These are phyloP conservation scores for Spheniscus mendiculus DNA, from an alignment of 2,113 vertebrate species.

Conservation along the genomic window DNA sequence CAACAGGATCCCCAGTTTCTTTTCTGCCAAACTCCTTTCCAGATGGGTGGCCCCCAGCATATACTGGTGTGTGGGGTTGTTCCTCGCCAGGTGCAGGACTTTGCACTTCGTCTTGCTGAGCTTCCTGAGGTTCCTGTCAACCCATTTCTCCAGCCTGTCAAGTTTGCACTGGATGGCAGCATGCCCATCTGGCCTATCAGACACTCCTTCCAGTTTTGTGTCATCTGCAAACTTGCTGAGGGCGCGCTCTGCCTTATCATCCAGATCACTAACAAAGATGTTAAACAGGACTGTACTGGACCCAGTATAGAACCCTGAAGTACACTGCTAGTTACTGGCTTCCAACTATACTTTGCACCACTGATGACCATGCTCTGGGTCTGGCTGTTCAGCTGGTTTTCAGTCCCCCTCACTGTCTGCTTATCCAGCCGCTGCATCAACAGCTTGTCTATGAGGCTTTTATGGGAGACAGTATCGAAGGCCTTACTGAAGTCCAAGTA, in stretches of 20 bases:
- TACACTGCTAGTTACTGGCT: not conserved
- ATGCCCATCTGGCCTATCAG: accelerated
- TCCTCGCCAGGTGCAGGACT: not conserved
- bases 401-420: not conserved
- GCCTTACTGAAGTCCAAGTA: not conserved
- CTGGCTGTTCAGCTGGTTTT: not conserved
- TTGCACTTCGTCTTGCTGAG: not conserved
- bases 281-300: not conserved
- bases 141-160: not conserved
- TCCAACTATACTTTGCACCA: not conserved
- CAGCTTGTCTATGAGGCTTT: not conserved
- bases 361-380: not conserved
- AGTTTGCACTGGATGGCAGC: not conserved
- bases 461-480: not conserved
- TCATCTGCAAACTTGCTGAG: not conserved
- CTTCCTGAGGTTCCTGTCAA: not conserved
- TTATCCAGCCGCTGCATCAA: not conserved
- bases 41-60: not conserved
- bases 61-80: not conserved
- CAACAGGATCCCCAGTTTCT: not conserved
- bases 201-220: not conserved
- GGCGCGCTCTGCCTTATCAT: not conserved
- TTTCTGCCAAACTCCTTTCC: not conserved
- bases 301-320: not conserved
- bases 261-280: not conserved